Percentiles rank a stretch among this genome's conserved stretches.
These are phyloP conservation scores for Scortum barcoo DNA, from an alignment of 2,113 vertebrate species.

Conservation along the genomic window DNA sequence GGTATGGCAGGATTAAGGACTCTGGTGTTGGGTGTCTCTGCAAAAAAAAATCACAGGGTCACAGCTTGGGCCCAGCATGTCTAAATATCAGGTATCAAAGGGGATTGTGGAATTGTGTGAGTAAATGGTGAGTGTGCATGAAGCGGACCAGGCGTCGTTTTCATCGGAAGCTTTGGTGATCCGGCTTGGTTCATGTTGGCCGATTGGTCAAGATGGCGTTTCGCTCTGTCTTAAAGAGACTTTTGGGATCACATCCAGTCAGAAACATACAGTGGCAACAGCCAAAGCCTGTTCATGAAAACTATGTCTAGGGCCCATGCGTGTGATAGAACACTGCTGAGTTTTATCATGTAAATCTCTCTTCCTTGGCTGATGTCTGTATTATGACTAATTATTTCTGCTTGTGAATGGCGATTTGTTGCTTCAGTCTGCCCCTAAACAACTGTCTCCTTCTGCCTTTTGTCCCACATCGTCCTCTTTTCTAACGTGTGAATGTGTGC, in stretches of 20 bases:
- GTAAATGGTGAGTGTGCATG: conserved; percentile 37
- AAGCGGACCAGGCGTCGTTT: conserved; percentile 26
- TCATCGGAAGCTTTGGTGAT: conserved; percentile 50
- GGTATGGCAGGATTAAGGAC: conserved; percentile 53
- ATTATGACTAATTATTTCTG: conserved; percentile 60
- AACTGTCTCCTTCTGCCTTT: conserved; percentile 54
- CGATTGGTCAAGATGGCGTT: conserved; percentile 8
- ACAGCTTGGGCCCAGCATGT: conserved; percentile 46
- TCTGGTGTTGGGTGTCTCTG: conserved; percentile 67
- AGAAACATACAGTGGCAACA: conserved; percentile 43
- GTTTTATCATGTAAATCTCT: conserved; percentile 60
- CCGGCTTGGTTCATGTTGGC: conserved; percentile 21
- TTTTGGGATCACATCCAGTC: conserved; percentile 27
- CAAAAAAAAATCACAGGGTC: conserved; percentile 64
- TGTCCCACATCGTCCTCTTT: conserved; percentile 56
- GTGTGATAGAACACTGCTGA: conserved; percentile 12
- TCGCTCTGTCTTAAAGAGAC: not conserved
- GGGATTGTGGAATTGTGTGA: conserved; percentile 40
- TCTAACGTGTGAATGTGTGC: conserved; percentile 61
- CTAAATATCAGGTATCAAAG: conserved; percentile 75
- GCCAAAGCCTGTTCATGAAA: conserved; percentile 13
- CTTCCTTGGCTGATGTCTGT: conserved; percentile 52
- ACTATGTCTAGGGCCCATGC: conserved; percentile 16
- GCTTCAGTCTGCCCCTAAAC: conserved; percentile 51
- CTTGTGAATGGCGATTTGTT: conserved; percentile 56